Percentiles rank a stretch among this genome's conserved stretches.
These are phyloP conservation scores for Dendropsophus ebraccatus DNA, from an alignment of 2,113 vertebrate genomes.

Conservation along the genomic window DNA sequence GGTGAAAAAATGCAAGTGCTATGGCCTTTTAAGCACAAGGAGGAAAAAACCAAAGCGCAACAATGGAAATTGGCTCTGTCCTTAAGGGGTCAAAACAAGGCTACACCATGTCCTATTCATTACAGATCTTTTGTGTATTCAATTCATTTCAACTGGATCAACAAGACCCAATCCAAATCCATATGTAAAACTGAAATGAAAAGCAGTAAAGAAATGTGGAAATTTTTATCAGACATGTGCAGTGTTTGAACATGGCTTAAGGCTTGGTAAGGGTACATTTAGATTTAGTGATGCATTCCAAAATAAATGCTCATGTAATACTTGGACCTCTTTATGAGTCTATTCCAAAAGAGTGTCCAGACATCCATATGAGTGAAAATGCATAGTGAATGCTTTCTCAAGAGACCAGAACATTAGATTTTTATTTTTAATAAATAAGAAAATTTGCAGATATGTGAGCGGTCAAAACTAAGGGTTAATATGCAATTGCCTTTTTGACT, in stretches of 20 bases:
- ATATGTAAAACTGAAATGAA: not conserved
- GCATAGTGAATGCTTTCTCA: not conserved
- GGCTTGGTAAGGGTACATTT: not conserved
- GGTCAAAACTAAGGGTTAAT: not conserved
- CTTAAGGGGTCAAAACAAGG: too few relatives aligned
- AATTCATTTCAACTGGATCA: not conserved
- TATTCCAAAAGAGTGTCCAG: conserved; percentile 14
- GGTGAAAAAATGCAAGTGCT: too few relatives aligned
- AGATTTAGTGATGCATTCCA: not conserved
- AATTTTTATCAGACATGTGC: not conserved
- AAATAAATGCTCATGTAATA: not conserved
- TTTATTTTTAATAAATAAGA: not conserved
- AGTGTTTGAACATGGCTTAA: not conserved
- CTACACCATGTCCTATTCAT: too few relatives aligned
- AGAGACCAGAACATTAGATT: not conserved
- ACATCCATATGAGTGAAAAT: conserved; percentile 10
- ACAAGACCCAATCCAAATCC: not conserved
- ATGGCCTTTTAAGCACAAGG: too few relatives aligned
- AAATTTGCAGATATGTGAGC: conserved; percentile 24
- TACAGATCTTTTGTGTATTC: too few relatives aligned
- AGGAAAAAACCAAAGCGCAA: too few relatives aligned
- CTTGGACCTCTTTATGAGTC: conserved; percentile 3
- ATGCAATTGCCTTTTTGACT: not conserved
- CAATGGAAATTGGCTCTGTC: too few relatives aligned
- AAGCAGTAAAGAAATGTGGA: not conserved